Percentiles rank a stretch among this genome's conserved stretches.
These are phyloP conservation scores for Hemiprocne comata DNA, from an alignment of 2,113 vertebrate species.

Conservation along the genomic window DNA sequence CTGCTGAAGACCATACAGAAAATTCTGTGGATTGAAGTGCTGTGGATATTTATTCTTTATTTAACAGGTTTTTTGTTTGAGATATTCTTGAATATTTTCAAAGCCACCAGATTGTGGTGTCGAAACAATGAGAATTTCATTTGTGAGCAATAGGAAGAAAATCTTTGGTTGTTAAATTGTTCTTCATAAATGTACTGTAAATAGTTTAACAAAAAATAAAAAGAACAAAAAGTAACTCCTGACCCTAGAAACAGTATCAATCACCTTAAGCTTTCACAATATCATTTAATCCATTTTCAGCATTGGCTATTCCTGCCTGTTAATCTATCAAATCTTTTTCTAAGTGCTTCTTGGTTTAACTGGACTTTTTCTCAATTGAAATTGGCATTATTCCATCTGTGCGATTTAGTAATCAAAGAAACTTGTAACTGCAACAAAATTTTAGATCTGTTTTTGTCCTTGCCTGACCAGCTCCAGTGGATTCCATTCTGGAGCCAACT, in stretches of 20 bases:
- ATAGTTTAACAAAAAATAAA: not conserved
- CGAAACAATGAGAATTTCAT: not conserved
- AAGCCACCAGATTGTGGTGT: not conserved
- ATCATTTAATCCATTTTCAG: not conserved
- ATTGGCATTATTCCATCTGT: not conserved
- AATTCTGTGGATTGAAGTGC: not conserved
- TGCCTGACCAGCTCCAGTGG: not conserved
- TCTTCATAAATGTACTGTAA: not conserved
- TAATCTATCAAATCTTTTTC: not conserved
- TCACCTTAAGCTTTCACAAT: not conserved
- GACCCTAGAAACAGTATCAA: not conserved
- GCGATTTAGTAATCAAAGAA: not conserved
- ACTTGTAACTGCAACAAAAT: not conserved
- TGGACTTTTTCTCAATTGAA: not conserved
- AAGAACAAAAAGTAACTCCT: not conserved
- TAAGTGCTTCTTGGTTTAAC: not conserved
- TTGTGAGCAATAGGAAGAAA: not conserved
- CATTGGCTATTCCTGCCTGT: not conserved
- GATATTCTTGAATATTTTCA: not conserved
- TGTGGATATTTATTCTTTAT: not conserved
- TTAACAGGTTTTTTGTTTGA: not conserved
- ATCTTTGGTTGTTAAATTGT: not conserved
- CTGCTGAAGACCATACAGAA: not conserved
- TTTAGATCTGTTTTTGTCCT: not conserved
- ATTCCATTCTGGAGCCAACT: not conserved